Base-by-base conservation (phyloP, 1,140 invertebrate species). In the Zaprionus nigranus region DNA sequence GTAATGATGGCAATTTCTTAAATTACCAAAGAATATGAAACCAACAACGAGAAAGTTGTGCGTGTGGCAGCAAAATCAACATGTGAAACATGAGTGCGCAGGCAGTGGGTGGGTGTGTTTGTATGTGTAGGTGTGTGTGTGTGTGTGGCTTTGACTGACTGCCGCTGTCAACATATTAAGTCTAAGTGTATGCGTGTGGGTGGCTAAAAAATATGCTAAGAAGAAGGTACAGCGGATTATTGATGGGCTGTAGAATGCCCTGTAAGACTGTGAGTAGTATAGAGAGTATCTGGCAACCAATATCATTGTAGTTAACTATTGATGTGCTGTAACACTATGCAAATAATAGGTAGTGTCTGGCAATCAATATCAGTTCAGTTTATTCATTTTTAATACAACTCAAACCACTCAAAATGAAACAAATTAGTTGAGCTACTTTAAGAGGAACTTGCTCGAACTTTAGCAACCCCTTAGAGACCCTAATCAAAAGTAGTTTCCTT, bases 111-210 rank as follows among this genome's bases (percentile, higher is more conserved):
- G 11, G 24, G 40, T n/a, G 46, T 26, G 36, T 2, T 30, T 40
- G 20, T 20, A 20, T 24, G 15, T 20, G 38, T 1, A 54, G 15
- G 69, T 40, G 38, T 30, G 59, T 20, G 20, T 63, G 38, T 69
- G 49, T 69, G 72, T 57, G 59, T 87, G 67, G 46, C 79, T 30
- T 70, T 83, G 81, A 88, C 72, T 87, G 84, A 84, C 84, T 88
- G 84, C 84, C 78, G 66, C 83, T 88, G 80, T 88, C 84, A 88
- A 78, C 77, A 88, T 88, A 88, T 88, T 87, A 88, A 88, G 81
- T 83, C 80, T 61, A 78, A 71, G 78, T 82, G 73, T 74, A 63
- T 63, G 63, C 30, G 36, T 40, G 30, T 43, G 11, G 46, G 60
- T n/a, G 22, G 75, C 84, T 83, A 80, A 86, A 88, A 88, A 86